These are phyloP conservation scores for Hymenochirus boettgeri DNA, from an alignment of 2,113 vertebrate species.

Conservation along the genomic window DNA sequence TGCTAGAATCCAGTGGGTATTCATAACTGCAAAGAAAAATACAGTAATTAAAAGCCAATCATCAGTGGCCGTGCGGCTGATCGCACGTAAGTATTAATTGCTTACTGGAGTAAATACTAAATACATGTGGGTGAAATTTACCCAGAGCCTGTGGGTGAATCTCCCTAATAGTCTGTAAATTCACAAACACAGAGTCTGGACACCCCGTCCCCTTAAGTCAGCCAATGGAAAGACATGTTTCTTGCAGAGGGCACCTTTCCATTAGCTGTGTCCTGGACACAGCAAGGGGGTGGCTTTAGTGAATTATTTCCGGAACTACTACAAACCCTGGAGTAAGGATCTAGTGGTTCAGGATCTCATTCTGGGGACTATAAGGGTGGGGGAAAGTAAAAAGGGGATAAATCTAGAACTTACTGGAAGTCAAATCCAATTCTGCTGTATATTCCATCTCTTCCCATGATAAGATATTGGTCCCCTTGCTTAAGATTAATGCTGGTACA, in stretches of 20 bases:
- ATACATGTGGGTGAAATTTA: too few relatives aligned
- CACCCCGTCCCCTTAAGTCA: neutral
- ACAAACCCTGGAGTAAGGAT: neutral
- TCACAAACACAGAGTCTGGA: neutral
- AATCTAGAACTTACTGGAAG: constrained; percentile 56
- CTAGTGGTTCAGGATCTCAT: neutral
- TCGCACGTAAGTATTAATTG: neutral
- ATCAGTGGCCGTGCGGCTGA: neutral
- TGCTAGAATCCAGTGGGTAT: constrained; percentile 79
- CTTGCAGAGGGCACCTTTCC: neutral
- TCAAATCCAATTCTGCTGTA: constrained; percentile 56
- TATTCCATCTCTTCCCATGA: constrained; percentile 78
- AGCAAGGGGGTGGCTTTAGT: neutral
- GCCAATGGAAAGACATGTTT: neutral
- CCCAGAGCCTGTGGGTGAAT: too few relatives aligned
- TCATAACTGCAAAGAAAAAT: constrained; percentile 67
- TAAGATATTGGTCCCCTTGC: constrained; percentile 69
- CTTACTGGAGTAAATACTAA: too few relatives aligned
- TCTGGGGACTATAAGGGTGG: too few relatives aligned
- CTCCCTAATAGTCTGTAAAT: too few relatives aligned
- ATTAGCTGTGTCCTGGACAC: neutral
- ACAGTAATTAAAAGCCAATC: neutral
- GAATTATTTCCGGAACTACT: too few relatives aligned
- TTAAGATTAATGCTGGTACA: constrained; percentile 64
- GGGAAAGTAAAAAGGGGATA: neutral